Evolutionary conservation across 1,140 invertebrate genomes (phyloP), one percentile per base, ranked within the genome.

Genomic region (Danaus plexippus): DNA sequence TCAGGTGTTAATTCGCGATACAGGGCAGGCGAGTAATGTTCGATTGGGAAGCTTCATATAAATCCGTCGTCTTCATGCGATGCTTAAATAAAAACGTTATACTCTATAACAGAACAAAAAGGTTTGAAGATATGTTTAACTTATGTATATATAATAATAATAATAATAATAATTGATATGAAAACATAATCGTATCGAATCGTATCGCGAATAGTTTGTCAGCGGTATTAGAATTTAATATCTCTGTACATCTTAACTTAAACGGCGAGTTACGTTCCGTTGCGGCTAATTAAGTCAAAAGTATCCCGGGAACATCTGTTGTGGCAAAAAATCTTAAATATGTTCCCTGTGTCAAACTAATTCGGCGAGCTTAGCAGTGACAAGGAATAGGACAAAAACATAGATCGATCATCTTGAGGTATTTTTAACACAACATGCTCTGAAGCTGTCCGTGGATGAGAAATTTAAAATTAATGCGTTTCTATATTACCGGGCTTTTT

Each of bases 261-360:
- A 52, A 12, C 47, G 52, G 52, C 54, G 18, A 11, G 75, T 80
- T 81, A 70, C 74, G 69, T 75, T 60, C 72, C 75, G 75, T 63
- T 71, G 57, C 79, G 68, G 74, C 60, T 84, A 77, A 85, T 85
- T 84, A 85, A 71, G 68, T 57, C 52, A 51, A 57, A 52, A 51
- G 64, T 61, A 71, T 72, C 63, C 60, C 77, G 75, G 79, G 70
- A 75, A 77, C 83, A 84, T 84, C 70, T 84, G 80, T 61, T 61
- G 57, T 41, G 41, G 71, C 73, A 83, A 84, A 84, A 84, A 84
- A 69, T 79, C 59, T 56, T 72, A 71, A 75, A 77, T 72, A 77
- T 73, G 75, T 78, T 67, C 75, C 73, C 68, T 61, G 71, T 84
- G 80, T 84, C 80, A 77, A 79, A 78, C 73, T 84, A 84, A 86